Evolutionary conservation across 2,888 invertebrate species (phyloP).

Genomic region (Coecobrya sp.): DNA sequence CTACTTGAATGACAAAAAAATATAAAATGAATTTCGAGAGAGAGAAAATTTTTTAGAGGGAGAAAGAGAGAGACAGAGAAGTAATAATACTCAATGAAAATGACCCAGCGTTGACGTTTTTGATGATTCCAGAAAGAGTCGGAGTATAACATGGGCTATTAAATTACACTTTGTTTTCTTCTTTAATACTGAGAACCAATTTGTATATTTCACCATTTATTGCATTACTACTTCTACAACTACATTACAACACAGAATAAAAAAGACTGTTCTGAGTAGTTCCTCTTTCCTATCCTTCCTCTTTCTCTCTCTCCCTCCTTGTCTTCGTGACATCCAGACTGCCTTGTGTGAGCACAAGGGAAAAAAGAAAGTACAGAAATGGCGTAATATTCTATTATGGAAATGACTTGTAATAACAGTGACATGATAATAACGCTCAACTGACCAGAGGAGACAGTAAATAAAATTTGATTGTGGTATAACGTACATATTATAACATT

Average conservation of each 20-base stretch:
- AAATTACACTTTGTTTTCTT: slow-evolving; percentile 77
- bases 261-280: not conserved
- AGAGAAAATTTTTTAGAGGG: slow-evolving; percentile 73
- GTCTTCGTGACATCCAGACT: slow-evolving; percentile 12
- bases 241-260: slow-evolving; percentile 22
- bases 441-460: slow-evolving; percentile 46
- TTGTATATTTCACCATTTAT: slow-evolving; percentile 62
- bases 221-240: slow-evolving; percentile 40
- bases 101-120: slow-evolving; percentile 75
- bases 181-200: slow-evolving; percentile 40
- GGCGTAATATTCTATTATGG: slow-evolving; percentile 61
- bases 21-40: slow-evolving; percentile 52
- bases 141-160: slow-evolving; percentile 66
- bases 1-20: slow-evolving; percentile 25
- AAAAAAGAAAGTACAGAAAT: slow-evolving; percentile 25
- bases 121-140: slow-evolving; percentile 47
- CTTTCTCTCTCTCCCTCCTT: not conserved
- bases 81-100: slow-evolving; percentile 77
- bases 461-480: slow-evolving; percentile 42
- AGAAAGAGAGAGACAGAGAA: too few relatives aligned
- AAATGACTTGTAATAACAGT: slow-evolving; percentile 57
- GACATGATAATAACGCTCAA: slow-evolving; percentile 50
- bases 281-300: not conserved
- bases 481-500: not conserved
- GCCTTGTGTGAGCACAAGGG: too few relatives aligned